Evolutionary conservation across 2,888 invertebrate species (phyloP).

Genomic region (Rhaphigaster nebulosa): DNA sequence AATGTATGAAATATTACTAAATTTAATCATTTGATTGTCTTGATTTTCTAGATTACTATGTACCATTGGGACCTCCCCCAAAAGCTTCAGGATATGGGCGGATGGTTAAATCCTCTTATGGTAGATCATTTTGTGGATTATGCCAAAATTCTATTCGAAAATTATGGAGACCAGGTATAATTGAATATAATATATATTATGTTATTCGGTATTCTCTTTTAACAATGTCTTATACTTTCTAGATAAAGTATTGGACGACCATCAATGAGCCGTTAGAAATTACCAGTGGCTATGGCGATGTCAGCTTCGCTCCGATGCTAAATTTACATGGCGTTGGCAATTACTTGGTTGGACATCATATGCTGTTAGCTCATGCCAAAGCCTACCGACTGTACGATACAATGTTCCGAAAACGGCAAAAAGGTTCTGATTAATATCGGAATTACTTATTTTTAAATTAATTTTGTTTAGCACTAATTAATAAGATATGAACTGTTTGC

Average conservation of each 20-base stretch:
- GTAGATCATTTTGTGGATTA: slow-evolving; percentile 74
- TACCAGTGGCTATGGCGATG: slow-evolving; percentile 72
- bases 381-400: slow-evolving; percentile 69
- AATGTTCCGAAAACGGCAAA: slow-evolving; percentile 72
- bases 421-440: slow-evolving; percentile 42
- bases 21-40: neutral
- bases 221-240: slow-evolving; percentile 8
- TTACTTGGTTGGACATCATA: slow-evolving; percentile 69
- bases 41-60: slow-evolving; percentile 71
- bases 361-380: slow-evolving; percentile 71
- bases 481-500: slow-evolving; percentile 30
- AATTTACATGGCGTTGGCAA: slow-evolving; percentile 69
- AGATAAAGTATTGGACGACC: slow-evolving; percentile 79
- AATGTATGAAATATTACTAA: neutral
- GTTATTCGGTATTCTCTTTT: neutral
- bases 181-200: neutral
- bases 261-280: slow-evolving; percentile 81
- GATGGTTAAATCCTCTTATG: slow-evolving; percentile 74
- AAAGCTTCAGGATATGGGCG: slow-evolving; percentile 76
- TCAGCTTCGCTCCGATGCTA: slow-evolving; percentile 67
- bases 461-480: neutral
- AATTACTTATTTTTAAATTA: neutral
- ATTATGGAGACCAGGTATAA: slow-evolving; percentile 75
- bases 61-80: slow-evolving; percentile 82
- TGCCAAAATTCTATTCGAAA: slow-evolving; percentile 74